These are phyloP conservation scores for Pitangus sulphuratus DNA, from an alignment of 2,797 vertebrate species.

Conservation along the genomic window DNA sequence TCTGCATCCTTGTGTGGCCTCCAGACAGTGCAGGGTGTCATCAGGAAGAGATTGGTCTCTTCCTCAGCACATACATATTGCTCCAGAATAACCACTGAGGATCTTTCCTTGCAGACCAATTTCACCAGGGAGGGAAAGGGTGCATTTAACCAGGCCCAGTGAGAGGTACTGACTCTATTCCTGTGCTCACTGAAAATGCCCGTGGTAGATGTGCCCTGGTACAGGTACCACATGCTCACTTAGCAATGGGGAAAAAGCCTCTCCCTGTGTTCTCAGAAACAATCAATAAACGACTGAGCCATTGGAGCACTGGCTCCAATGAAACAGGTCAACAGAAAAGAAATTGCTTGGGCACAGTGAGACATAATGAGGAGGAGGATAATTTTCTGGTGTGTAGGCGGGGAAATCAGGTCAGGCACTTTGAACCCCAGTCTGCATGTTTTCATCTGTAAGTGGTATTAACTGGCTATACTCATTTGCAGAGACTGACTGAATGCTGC, in stretches of 20 bases:
- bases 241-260: not conserved
- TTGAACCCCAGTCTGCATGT: not conserved
- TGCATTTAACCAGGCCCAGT: not conserved
- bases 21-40: fast-evolving
- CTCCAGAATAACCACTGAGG: not conserved
- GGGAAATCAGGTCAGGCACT: not conserved
- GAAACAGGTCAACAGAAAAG: not conserved
- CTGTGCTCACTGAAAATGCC: not conserved
- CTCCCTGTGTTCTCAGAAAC: not conserved
- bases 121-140: not conserved
- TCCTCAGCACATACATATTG: not conserved
- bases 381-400: not conserved
- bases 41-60: not conserved
- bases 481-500: not conserved
- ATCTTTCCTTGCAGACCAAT: not conserved
- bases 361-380: not conserved
- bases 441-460: not conserved
- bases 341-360: not conserved
- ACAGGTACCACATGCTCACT: not conserved
- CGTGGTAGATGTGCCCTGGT: fast-evolving
- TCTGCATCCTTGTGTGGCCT: not conserved
- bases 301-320: not conserved
- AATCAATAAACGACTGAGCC: not conserved
- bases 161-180: not conserved
- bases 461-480: not conserved